Evolutionary conservation across 1,140 invertebrate genomes (phyloP).

Genomic region (Drosophila parabipectinata): DNA sequence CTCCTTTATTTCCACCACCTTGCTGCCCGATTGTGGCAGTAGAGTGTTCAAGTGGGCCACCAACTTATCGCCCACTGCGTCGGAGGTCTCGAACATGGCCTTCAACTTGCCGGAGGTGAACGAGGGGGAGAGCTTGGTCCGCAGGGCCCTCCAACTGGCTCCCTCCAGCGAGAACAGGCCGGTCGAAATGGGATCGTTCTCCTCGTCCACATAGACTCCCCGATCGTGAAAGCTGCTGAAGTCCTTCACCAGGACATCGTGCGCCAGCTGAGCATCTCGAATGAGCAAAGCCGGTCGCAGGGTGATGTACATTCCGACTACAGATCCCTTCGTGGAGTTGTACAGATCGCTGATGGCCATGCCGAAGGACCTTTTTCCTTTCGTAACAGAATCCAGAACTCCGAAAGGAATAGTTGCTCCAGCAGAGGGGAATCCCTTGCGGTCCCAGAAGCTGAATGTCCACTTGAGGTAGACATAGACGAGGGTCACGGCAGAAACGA

Average conservation of each 20-base stretch:
- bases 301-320: conserved; percentile 76
- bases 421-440: conserved; percentile 57
- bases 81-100: conserved; percentile 85
- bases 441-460: conserved; percentile 70
- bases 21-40: conserved; percentile 17
- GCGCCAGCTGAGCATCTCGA: conserved; percentile 84
- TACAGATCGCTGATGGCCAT: conserved; percentile 71
- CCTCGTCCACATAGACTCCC: conserved; percentile 81
- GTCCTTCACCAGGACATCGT: conserved; percentile 84
- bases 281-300: conserved; percentile 83
- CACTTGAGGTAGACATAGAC: conserved; percentile 60
- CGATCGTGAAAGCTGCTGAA: conserved; percentile 84
- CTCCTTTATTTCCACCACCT: conserved; percentile 62
- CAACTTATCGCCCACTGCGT: conserved; percentile 82
- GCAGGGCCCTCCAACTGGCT: conserved; percentile 84
- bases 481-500: conserved; percentile 38
- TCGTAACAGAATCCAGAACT: conserved; percentile 43
- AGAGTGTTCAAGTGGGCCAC: conserved; percentile 53
- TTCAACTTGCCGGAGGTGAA: conserved; percentile 87
- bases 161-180: conserved; percentile 84
- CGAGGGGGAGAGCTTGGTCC: conserved; percentile 85
- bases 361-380: conserved; percentile 60
- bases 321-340: conserved; percentile 42
- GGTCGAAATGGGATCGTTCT: conserved; percentile 72
- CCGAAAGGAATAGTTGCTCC: conserved; percentile 65